phyloP scores from a whole-genome alignment of 2,113 vertebrate species.

The Crotophaga sulcirostris region DNA sequence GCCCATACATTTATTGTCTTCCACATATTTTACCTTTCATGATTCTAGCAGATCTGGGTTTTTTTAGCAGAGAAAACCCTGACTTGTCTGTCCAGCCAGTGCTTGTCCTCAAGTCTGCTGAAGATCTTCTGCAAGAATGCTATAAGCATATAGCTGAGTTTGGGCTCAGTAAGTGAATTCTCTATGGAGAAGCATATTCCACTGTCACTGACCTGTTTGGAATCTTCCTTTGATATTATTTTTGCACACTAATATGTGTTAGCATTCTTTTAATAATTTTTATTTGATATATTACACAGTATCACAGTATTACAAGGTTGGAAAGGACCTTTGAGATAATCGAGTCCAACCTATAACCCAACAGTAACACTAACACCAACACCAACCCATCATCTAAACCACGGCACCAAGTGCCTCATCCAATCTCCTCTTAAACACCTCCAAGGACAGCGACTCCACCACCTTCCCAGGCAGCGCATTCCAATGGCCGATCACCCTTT shows the following conservation, averaged over 20 bases:
- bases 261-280: background rate
- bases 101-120: background rate
- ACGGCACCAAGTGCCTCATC: too few species aligned
- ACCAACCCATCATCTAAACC: too few species aligned
- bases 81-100: accelerated
- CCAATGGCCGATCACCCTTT: too few species aligned
- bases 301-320: too few species aligned
- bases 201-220: background rate
- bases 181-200: background rate
- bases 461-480: too few species aligned
- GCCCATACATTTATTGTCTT: background rate
- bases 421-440: too few species aligned
- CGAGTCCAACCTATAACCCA: too few species aligned
- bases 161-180: background rate
- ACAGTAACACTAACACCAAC: too few species aligned
- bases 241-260: background rate
- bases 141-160: background rate
- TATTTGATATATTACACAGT: background rate
- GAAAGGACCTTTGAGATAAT: too few species aligned
- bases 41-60: background rate
- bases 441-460: too few species aligned
- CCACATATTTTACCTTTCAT: background rate
- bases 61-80: background rate
- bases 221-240: background rate
- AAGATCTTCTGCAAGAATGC: background rate